Percentiles rank a stretch among this genome's conserved stretches.
These are phyloP conservation scores for Eumerus sabulonum DNA, from an alignment of 2,888 invertebrate genomes.

Conservation along the genomic window DNA sequence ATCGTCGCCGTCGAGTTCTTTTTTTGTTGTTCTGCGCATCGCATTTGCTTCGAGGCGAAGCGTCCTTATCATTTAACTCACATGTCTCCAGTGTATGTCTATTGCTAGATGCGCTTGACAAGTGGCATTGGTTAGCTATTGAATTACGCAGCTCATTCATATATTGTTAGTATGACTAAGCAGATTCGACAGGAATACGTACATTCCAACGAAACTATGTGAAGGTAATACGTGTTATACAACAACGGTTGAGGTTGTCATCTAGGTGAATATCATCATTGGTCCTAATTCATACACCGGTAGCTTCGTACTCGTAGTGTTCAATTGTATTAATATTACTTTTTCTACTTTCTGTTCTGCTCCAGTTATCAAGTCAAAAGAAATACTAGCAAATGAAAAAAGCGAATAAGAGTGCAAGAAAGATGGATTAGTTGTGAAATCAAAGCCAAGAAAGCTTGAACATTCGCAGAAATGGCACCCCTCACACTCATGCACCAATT, in stretches of 20 bases:
- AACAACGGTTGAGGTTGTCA: no score
- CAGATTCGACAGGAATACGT: not conserved
- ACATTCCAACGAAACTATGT: not conserved
- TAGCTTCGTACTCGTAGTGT: no score
- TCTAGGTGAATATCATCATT: no score
- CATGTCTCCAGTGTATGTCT: conserved; percentile 44
- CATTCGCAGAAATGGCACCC: conserved; percentile 9
- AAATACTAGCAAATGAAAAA: conserved; percentile 25
- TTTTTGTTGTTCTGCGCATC: conserved; percentile 34
- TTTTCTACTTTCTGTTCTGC: conserved; percentile 7
- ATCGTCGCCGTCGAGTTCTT: not conserved
- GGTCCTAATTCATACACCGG: no score
- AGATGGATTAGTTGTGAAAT: not conserved
- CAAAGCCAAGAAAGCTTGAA: conserved; percentile 37
- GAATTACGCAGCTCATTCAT: conserved; percentile 57
- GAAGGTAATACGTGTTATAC: no score
- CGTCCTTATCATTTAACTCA: conserved; percentile 29
- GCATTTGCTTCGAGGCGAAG: conserved; percentile 6
- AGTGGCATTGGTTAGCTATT: conserved; percentile 21
- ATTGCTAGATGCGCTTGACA: not conserved
- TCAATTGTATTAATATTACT: no score
- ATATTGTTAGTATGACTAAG: conserved; percentile 46
- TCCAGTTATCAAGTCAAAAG: conserved; percentile 31
- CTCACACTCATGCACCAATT: conserved; percentile 13
- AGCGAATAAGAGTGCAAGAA: not conserved